Evolutionary conservation across 92 coral and sea anemone genomes (phyloP).

Genomic region (Heteractis magnifica): DNA sequence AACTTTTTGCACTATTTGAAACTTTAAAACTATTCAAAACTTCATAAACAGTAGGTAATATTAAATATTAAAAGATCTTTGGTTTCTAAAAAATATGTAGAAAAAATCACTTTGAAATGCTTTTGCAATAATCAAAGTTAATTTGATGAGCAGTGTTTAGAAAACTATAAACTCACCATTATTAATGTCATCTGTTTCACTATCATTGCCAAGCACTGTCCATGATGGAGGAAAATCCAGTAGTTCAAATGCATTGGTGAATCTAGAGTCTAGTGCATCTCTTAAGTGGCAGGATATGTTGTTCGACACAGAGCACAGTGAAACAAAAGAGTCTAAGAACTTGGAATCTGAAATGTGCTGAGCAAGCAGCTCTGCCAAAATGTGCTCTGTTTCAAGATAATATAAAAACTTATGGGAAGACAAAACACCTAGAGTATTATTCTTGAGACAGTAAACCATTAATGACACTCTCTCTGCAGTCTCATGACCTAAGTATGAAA

Average conservation of each 20-base stretch:
- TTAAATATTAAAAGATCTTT: too few species aligned
- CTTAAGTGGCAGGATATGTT: constrained; percentile 58
- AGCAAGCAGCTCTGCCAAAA: constrained; percentile 70
- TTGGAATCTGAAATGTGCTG: constrained; percentile 60
- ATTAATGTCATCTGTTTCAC: constrained; percentile 34
- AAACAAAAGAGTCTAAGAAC: constrained; percentile 58
- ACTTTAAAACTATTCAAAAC: too few species aligned
- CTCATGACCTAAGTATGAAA: constrained; percentile 51
- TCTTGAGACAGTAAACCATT: constrained; percentile 67
- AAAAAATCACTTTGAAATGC: too few species aligned
- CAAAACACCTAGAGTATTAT: constrained; percentile 47
- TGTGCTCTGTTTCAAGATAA: constrained; percentile 67
- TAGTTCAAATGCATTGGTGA: constrained; percentile 79
- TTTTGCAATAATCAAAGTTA: too few species aligned
- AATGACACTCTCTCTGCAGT: constrained; percentile 73
- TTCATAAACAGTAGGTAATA: too few species aligned
- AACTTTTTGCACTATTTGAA: too few species aligned
- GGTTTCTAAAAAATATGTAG: too few species aligned
- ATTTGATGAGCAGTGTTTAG: background rate
- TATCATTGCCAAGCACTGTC: constrained; percentile 65
- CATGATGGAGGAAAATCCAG: constrained; percentile 76
- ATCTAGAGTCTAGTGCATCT: constrained; percentile 66
- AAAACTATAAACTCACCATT: constrained; percentile 44
- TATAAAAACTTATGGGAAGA: constrained; percentile 75
- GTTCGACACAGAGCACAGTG: constrained; percentile 58